Evolutionary conservation across 2,888 invertebrate species (phyloP).

Genomic region (Himalopsyche japonica): DNA sequence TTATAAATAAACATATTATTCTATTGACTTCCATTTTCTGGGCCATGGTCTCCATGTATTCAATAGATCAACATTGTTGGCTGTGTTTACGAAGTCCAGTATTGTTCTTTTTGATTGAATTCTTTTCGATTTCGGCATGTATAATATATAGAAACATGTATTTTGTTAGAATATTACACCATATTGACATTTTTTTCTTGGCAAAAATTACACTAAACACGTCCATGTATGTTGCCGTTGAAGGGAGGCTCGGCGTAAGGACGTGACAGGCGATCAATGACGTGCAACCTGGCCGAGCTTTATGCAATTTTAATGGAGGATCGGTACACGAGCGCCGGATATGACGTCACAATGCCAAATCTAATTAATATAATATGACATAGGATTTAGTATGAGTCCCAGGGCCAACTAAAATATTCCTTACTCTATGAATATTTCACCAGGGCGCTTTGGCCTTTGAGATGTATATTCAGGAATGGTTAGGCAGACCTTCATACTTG

Average conservation of each 20-base stretch:
- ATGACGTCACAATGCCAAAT: background rate
- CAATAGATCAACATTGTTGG: no score
- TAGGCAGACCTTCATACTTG: no score
- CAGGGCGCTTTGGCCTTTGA: background rate
- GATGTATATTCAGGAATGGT: no score
- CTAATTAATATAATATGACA: background rate
- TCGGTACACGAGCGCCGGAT: background rate
- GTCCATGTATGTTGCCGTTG: background rate
- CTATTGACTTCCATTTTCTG: no score
- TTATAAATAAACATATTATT: no score
- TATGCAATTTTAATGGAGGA: background rate
- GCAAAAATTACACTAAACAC: background rate
- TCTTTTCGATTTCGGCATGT: no score
- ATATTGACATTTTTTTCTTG: background rate
- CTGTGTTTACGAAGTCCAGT: no score
- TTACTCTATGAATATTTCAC: background rate
- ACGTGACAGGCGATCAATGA: background rate
- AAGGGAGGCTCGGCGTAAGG: background rate
- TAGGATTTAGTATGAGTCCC: background rate
- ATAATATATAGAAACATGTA: no score
- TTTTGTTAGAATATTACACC: no score
- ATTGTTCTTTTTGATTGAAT: no score
- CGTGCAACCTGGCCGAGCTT: background rate
- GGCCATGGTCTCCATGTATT: no score
- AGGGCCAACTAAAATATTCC: background rate